These are phyloP conservation scores for Pseudoips prasinana DNA, from an alignment of 2,888 invertebrate species.

Conservation along the genomic window DNA sequence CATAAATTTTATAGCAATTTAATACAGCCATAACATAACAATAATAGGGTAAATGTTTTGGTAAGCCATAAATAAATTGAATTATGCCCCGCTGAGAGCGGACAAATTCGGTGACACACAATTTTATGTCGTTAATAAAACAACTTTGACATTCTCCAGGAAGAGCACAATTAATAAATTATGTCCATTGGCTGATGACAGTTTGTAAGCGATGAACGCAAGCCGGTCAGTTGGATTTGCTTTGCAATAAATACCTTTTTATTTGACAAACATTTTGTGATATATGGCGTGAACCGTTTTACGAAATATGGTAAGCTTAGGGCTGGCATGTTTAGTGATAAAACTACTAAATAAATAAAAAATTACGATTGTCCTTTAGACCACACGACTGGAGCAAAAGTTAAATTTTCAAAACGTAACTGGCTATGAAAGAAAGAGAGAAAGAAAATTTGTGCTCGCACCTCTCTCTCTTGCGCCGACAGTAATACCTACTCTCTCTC, in stretches of 20 bases:
- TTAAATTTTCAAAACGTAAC: too few species aligned
- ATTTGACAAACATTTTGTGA: too few species aligned
- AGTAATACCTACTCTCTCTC: too few species aligned
- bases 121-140: constrained; percentile 39
- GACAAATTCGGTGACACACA: constrained; percentile 61
- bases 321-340: too few species aligned
- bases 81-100: constrained; percentile 60
- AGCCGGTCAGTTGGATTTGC: constrained; percentile 4
- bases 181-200: constrained; percentile 7
- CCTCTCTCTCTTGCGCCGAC: too few species aligned
- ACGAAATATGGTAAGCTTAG: too few species aligned
- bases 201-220: constrained; percentile 2
- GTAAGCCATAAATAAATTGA: constrained; percentile 78
- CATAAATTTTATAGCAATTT: constrained; percentile 79
- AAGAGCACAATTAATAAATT: constrained; percentile 17
- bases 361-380: too few species aligned
- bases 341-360: too few species aligned
- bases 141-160: constrained; percentile 23
- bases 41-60: constrained; percentile 82
- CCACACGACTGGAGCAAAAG: too few species aligned
- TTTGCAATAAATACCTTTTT: background rate
- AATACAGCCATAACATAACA: constrained; percentile 79
- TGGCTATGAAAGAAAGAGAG: too few species aligned
- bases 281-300: too few species aligned
- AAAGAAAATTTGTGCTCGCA: too few species aligned